Conservation (phyloP, 2,888 invertebrate genomes). For the Archips xylosteana region DNA sequence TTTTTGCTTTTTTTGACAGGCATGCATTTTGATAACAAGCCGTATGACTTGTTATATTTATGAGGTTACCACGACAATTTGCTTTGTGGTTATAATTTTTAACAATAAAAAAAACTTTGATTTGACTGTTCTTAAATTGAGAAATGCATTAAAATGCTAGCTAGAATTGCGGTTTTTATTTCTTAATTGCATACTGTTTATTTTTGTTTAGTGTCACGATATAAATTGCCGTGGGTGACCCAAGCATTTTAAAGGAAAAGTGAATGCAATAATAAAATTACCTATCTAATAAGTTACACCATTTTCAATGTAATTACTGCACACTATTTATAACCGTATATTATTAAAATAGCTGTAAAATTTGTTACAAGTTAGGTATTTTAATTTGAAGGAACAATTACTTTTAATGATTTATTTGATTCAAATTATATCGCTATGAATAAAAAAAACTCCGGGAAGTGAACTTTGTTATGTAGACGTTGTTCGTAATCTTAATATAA, state of each 20-base stretch:
- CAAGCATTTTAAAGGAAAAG: conserved; percentile 21
- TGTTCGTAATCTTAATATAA: neutral
- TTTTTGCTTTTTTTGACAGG: conserved; percentile 15
- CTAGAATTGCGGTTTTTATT: neutral
- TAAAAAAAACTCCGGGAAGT: neutral
- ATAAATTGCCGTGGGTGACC: conserved; percentile 21
- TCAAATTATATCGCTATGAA: neutral
- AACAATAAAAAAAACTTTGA: neutral
- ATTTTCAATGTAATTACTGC: conserved; percentile 78
- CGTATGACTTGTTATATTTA: conserved; percentile 21
- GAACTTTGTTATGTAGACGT: neutral
- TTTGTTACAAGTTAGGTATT: conserved; percentile 53
- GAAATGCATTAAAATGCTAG: neutral
- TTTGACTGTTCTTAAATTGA: neutral
- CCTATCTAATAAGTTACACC: conserved; percentile 53
- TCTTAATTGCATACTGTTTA: neutral
- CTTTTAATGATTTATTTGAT: conserved; percentile 34
- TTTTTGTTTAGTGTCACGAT: neutral
- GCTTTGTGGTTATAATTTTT: neutral
- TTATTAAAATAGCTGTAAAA: conserved; percentile 63
- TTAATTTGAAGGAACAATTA: conserved; percentile 41
- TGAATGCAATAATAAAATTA: conserved; percentile 52
- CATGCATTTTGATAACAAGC: conserved; percentile 27
- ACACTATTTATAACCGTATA: conserved; percentile 76
- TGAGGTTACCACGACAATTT: conserved; percentile 20